Evolutionary conservation across 1,140 invertebrate genomes (phyloP), one percentile per base, ranked within the genome.

Genomic region (Drosophila murphyi): DNA sequence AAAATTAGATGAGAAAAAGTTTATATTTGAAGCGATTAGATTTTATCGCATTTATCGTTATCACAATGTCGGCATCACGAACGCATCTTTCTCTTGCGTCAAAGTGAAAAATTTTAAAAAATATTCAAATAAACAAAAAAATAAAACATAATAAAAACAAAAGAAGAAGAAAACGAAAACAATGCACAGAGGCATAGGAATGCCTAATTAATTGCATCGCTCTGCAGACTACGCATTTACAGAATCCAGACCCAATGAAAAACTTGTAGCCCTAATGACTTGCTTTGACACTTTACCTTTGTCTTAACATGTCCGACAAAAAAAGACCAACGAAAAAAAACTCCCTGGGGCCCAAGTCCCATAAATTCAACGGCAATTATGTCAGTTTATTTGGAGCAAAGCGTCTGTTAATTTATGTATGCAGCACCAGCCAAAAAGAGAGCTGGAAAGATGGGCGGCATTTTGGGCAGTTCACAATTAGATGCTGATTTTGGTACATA

Each of bases 311-410:
- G 70, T 35, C 70, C 70, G 70, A 61, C 72, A 63, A 68, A 68
- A 76, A 65, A 57, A 57, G 64, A 55, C 64, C 47, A 65, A 72
- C 10, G n/a, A 67, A 64, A 61, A 47, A 51, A 37, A 55, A 52
- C 70, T 37, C 63, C 56, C 55, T 48, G 43, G 20, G 64, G 55
- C 39, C 57, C 41, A 71, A 63, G 41, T 37, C 31, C 69, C 85
- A 89, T 89, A 89, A 89, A 89, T 89, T 89, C 80, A 81, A 68
- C 60, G 81, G 77, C 80, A 89, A 89, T 89, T 89, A 89, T 89
- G 85, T 89, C 85, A 89, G 85, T 89, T 89, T 89, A 89, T 89
- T 83, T 89, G 80, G 85, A 89, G 85, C 85, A 89, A 89, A 89
- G 85, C 85, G 71, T 88, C 65, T 72, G 72, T 82, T 80, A 78